phyloP scores from a whole-genome alignment of 1,140 invertebrate species.

The Drosophila funebris region DNA sequence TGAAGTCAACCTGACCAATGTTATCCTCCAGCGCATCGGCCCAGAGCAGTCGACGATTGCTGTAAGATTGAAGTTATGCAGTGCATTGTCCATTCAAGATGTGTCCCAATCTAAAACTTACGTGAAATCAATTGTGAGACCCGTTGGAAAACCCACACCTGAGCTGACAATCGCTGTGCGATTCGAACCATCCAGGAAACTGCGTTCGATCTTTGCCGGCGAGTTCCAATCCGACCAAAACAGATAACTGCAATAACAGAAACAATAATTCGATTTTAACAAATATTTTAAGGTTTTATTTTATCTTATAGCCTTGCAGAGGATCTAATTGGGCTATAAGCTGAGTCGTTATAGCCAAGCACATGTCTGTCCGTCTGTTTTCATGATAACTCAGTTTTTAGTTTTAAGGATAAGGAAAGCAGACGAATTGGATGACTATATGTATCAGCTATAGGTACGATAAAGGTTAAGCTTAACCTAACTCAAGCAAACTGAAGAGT shows the following conservation, averaged over 20 bases:
- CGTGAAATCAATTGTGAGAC: slow-evolving; percentile 93
- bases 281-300: too few relatives aligned
- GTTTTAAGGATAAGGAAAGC: too few relatives aligned
- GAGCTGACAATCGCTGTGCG: slow-evolving; percentile 90
- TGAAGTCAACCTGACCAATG: slow-evolving; percentile 94
- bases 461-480: too few relatives aligned
- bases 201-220: slow-evolving; percentile 92
- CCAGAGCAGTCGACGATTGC: slow-evolving; percentile 86
- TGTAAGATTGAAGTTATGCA: slow-evolving; percentile 32
- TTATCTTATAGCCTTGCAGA: too few relatives aligned
- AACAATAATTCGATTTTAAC: not conserved
- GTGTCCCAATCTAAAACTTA: slow-evolving; percentile 76
- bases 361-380: too few relatives aligned
- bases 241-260: slow-evolving; percentile 86
- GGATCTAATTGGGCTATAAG: too few relatives aligned
- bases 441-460: too few relatives aligned
- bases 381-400: too few relatives aligned
- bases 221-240: slow-evolving; percentile 97
- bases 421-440: too few relatives aligned
- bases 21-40: slow-evolving; percentile 94
- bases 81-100: not conserved
- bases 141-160: slow-evolving; percentile 95
- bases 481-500: too few relatives aligned
- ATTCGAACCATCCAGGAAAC: slow-evolving; percentile 92
- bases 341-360: too few relatives aligned